A percentile compares a stretch with the other conserved stretches of the same genome.
Evolutionary conservation across 2,888 invertebrate genomes (phyloP).

Genomic region (Trichogramma evanescens): DNA sequence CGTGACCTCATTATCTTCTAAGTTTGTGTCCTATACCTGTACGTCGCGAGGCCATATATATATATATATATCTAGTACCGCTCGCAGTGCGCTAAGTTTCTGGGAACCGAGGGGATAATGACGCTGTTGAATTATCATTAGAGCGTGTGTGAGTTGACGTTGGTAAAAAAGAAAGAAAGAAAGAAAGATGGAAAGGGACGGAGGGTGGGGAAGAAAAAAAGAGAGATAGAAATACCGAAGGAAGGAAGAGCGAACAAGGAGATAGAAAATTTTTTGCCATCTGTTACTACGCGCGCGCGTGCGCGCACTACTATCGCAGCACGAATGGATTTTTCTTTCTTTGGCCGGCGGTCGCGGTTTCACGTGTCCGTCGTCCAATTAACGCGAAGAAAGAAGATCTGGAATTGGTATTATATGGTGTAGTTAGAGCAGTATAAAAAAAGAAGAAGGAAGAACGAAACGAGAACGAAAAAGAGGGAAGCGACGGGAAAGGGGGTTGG

Average conservation of each 20-base stretch:
- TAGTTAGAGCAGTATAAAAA: no score
- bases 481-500: no score
- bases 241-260: background rate
- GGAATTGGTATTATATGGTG: no score
- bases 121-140: slow-evolving; percentile 11
- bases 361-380: no score
- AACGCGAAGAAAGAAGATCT: no score
- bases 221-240: background rate
- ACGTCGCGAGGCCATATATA: no score
- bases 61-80: no score
- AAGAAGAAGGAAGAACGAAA: no score
- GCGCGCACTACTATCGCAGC: no score
- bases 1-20: slow-evolving; percentile 7
- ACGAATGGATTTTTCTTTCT: no score
- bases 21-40: background rate
- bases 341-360: no score
- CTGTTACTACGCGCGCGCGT: background rate
- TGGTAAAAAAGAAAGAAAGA: background rate
- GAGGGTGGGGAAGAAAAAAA: background rate
- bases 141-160: background rate
- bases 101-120: background rate
- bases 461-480: no score
- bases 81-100: background rate
- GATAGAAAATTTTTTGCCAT: background rate
- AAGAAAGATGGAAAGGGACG: background rate